phyloP scores from a whole-genome alignment of 2,113 vertebrate genomes.

The Prochilodus magdalenae region DNA sequence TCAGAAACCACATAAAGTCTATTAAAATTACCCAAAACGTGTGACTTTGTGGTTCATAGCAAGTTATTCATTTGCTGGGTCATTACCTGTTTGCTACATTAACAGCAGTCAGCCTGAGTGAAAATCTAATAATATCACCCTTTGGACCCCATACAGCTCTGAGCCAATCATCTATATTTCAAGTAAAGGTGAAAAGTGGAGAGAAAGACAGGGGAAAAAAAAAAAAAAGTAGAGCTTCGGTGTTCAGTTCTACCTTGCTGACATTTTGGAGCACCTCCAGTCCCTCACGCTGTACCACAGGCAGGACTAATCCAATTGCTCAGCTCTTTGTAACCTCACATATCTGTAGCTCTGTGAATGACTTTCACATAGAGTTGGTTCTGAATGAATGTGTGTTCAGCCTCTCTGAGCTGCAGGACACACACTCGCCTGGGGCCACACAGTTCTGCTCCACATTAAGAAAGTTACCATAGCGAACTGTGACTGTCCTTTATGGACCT shows the following conservation, averaged over 20 bases:
- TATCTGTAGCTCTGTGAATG: neutral
- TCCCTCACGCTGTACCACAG: constrained; percentile 18
- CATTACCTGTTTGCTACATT: too few species aligned
- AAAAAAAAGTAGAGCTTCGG: neutral
- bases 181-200: too few species aligned
- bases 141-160: too few species aligned
- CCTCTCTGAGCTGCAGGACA: constrained; percentile 1
- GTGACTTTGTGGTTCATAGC: too few species aligned
- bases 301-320: constrained; percentile 47
- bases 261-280: constrained; percentile 15
- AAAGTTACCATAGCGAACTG: neutral
- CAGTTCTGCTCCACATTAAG: neutral
- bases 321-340: constrained; percentile 18
- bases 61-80: too few species aligned
- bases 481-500: neutral
- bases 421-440: neutral
- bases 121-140: too few species aligned
- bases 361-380: neutral
- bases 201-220: too few species aligned
- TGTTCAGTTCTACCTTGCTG: neutral
- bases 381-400: neutral
- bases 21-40: too few species aligned
- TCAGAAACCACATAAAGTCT: too few species aligned
- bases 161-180: too few species aligned
- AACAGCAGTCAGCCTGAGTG: too few species aligned